Percentiles rank a stretch among this genome's conserved stretches.
Conservation (phyloP, 2,888 invertebrate species). For the Tenodera sinensis region DNA sequence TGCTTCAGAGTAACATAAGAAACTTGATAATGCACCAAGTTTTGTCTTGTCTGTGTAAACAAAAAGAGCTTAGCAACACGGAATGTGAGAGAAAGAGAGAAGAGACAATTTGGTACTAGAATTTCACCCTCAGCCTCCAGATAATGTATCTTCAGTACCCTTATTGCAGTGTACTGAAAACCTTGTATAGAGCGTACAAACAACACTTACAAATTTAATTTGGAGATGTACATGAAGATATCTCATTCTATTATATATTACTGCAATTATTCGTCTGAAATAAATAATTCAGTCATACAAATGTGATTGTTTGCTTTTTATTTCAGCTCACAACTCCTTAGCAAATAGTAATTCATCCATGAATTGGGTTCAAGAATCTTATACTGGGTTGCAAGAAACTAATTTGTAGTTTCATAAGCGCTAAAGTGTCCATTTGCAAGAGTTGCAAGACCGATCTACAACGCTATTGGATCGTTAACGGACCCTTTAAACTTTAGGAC, state of each 20-base stretch:
- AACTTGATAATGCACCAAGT: constrained; percentile 9
- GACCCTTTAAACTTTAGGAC: no score
- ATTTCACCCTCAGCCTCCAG: neutral
- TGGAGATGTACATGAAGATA: neutral
- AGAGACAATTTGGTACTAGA: neutral
- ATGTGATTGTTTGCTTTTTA: neutral
- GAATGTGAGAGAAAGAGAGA: neutral
- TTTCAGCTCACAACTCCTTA: neutral
- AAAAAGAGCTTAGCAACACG: constrained; percentile 9
- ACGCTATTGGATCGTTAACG: no score
- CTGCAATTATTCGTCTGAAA: neutral
- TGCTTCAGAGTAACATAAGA: neutral
- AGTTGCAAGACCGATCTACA: no score
- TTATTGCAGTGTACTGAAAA: neutral
- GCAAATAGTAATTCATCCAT: no score
- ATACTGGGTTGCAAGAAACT: no score
- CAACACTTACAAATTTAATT: neutral
- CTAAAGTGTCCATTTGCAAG: no score
- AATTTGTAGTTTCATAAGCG: no score
- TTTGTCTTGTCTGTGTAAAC: constrained; percentile 10
- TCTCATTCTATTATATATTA: neutral
- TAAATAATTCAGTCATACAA: neutral
- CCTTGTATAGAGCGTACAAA: neutral
- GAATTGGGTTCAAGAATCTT: no score
- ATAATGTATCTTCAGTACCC: neutral